These are phyloP conservation scores for Andrena marginata DNA, from an alignment of 2,888 invertebrate species.

Conservation along the genomic window DNA sequence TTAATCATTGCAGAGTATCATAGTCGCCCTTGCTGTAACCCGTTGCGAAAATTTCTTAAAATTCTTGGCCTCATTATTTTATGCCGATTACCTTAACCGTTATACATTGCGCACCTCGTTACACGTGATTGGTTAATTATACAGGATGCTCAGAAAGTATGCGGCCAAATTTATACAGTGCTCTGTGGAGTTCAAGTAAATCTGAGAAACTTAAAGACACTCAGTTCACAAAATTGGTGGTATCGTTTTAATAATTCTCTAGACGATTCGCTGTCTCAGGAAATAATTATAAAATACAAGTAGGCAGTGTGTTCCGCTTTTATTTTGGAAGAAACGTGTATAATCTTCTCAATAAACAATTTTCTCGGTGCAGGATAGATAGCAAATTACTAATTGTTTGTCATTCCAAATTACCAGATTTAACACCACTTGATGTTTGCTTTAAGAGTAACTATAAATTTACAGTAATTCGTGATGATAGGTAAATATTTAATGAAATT, in stretches of 20 bases:
- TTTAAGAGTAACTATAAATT: no score
- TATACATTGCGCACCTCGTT: conserved; percentile 28
- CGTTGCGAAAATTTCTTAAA: conserved; percentile 4
- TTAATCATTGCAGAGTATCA: not conserved
- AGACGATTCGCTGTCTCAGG: not conserved
- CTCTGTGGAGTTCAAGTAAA: not conserved
- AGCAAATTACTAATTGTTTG: no score
- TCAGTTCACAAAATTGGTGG: not conserved
- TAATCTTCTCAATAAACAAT: not conserved
- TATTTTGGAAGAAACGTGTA: not conserved
- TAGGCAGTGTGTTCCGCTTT: not conserved
- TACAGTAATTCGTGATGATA: no score
- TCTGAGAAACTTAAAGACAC: not conserved
- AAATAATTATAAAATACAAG: not conserved
- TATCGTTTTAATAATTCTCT: not conserved
- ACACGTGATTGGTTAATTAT: conserved; percentile 31
- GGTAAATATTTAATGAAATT: no score
- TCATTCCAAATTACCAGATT: no score
- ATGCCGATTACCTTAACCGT: conserved; percentile 25
- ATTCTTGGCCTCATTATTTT: conserved; percentile 11
- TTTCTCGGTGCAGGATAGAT: no score
- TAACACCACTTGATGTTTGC: no score
- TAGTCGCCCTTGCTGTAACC: not conserved
- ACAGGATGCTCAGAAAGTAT: conserved; percentile 6
- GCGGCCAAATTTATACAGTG: not conserved